Conservation (phyloP, 2,797 vertebrate species). For the Pantherophis vulpinus region DNA sequence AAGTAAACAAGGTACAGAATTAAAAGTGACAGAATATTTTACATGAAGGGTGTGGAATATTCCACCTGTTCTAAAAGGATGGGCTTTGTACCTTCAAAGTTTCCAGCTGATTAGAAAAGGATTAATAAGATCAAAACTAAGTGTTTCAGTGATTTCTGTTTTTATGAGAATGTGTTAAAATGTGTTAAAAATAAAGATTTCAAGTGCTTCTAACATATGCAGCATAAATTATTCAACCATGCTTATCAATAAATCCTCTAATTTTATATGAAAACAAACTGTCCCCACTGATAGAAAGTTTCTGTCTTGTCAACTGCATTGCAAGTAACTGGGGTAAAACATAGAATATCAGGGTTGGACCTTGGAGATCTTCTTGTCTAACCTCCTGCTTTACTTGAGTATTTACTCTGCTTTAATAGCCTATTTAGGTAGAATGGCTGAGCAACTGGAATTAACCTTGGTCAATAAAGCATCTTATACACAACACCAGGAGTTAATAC, state of each 20-base stretch:
- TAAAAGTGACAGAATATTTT: conserved; percentile 74
- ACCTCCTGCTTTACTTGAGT: neutral
- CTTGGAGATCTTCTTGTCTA: neutral
- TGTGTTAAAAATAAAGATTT: neutral
- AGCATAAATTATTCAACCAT: neutral
- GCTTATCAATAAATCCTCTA: neutral
- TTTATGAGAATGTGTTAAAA: neutral
- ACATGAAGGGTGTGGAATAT: conserved; percentile 63
- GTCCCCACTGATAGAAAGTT: neutral
- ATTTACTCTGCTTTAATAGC: neutral
- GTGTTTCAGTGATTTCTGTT: conserved; percentile 32
- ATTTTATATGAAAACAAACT: neutral
- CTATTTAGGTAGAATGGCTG: neutral
- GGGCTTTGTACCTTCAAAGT: conserved; percentile 51
- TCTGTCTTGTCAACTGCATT: neutral
- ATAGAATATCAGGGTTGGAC: neutral
- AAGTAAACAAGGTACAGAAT: conserved; percentile 73
- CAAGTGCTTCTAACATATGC: neutral
- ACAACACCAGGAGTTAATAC: neutral
- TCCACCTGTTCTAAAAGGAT: conserved; percentile 51
- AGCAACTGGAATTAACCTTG: neutral
- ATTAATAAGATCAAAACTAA: conserved; percentile 31
- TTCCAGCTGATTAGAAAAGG: conserved; percentile 47
- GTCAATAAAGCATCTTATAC: neutral
- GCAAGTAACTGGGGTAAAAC: neutral